Evolutionary conservation across 2,113 vertebrate species (phyloP).

Genomic region (Saccopteryx leptura): DNA sequence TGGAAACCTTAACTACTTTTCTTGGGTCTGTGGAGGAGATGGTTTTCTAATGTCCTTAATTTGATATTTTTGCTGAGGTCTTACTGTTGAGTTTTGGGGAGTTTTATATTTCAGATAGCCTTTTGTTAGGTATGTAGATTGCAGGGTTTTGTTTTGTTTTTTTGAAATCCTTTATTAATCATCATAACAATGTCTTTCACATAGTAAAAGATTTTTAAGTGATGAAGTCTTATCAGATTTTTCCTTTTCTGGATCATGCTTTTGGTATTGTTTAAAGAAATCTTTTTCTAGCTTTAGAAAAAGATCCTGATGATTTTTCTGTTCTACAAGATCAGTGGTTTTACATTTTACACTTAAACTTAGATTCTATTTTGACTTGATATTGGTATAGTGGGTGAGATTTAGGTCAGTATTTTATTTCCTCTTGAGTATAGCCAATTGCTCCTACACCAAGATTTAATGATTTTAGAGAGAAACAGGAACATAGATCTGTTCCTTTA

Average conservation of each 20-base stretch:
- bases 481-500: too few species aligned
- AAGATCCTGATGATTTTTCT: not conserved
- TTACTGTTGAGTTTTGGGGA: not conserved
- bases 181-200: not conserved
- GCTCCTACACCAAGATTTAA: not conserved
- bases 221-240: not conserved
- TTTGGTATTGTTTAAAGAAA: constrained; percentile 18
- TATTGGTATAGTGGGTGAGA: not conserved
- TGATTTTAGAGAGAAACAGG: too few species aligned
- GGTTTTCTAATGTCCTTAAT: not conserved
- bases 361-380: not conserved
- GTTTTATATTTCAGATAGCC: constrained; percentile 12
- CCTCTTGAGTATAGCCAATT: not conserved
- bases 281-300: not conserved
- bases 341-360: not conserved
- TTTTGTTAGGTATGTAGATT: not conserved
- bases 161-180: not conserved
- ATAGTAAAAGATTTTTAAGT: constrained; percentile 9
- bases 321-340: not conserved
- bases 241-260: not conserved
- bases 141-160: too few species aligned
- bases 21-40: not conserved
- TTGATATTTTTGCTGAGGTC: not conserved
- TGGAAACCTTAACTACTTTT: not conserved
- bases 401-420: not conserved